Base-by-base conservation (phyloP, 2,113 vertebrate genomes). In the Amazona guildingii region DNA sequence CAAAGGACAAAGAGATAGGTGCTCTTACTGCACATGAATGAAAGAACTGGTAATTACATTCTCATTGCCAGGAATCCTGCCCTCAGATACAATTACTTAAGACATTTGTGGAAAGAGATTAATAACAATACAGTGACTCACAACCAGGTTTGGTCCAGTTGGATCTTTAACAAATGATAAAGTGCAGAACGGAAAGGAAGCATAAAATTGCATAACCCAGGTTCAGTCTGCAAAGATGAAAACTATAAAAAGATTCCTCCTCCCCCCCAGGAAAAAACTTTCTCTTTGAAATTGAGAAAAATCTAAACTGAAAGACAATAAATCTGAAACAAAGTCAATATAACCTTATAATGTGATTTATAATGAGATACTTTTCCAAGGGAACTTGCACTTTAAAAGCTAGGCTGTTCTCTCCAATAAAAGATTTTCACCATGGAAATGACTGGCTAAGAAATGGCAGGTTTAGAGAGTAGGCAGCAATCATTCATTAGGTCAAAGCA, bases 331-430 rank as follows among this genome's bases (percentile, higher is more conserved):
- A 81, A 73, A 74, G 85, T 75, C 80, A 75, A 78, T 90, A 77
- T 41, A 81, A 43, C 6, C 21, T 85, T 94, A 84, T 28, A 73
- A 35, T 41, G 46, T 86, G 57, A 86, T 92, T 93, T 93, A 95
- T 92, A 90, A 88, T 73, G 66, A 92, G 80, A 39, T 29, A 44
- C 9, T 86, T 93, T 79, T 92, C 90, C 95, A 88, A 91, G 57
- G 29, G 81, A 93, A 61, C 54, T 43, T 73, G 37, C 48, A 66
- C 57, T 84, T 92, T 86, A 92, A 88, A 92, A 92, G 66, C 41
- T 31, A 86, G 7, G 11, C 27, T 86, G 3, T 57, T 94, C 66
- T 83, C 51, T 77, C 64, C 75, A 76, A 84, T 72, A 83, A 82
- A 94, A 86, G 39, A 68, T 86, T 92, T 95, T 84, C 73, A 69